Evolutionary conservation across 53 echinoderm and acorn worm genomes (phyloP).

Genomic region (Holothuria leucospilota): DNA sequence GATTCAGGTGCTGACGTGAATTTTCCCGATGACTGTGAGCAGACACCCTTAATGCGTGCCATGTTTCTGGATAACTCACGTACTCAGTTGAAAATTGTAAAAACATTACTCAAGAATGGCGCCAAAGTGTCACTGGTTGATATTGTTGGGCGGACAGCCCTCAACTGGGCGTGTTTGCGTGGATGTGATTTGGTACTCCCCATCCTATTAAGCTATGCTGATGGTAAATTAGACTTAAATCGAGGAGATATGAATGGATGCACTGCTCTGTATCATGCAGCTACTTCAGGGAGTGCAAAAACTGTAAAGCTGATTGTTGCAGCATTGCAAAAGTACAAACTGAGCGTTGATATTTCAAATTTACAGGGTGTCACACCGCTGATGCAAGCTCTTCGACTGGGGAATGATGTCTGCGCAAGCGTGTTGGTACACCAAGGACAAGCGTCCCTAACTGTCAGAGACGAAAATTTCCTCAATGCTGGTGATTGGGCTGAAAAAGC

Average conservation of each 20-base stretch:
- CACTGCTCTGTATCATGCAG: slow-evolving; percentile 85
- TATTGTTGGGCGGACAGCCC: slow-evolving; percentile 72
- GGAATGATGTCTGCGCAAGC: slow-evolving; percentile 87
- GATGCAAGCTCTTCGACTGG: slow-evolving; percentile 83
- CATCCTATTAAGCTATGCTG: slow-evolving; percentile 56
- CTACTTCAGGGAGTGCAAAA: slow-evolving; percentile 84
- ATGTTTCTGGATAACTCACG: slow-evolving; percentile 78
- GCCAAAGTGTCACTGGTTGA: slow-evolving; percentile 67
- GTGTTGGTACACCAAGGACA: slow-evolving; percentile 84
- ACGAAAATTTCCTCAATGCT: slow-evolving; percentile 72
- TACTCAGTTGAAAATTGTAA: slow-evolving; percentile 68
- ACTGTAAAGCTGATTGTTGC: slow-evolving; percentile 77
- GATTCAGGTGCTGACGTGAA: slow-evolving; percentile 73
- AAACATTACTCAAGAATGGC: slow-evolving; percentile 68
- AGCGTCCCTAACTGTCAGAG: slow-evolving; percentile 75
- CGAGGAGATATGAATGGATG: slow-evolving; percentile 78
- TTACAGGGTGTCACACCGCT: slow-evolving; percentile 86
- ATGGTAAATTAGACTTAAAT: slow-evolving; percentile 80
- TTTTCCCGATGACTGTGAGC: slow-evolving; percentile 72
- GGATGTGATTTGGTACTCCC: slow-evolving; percentile 74
- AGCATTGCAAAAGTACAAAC: slow-evolving; percentile 60
- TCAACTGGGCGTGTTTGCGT: slow-evolving; percentile 82
- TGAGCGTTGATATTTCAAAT: slow-evolving; percentile 82
- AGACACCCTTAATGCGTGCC: slow-evolving; percentile 83
- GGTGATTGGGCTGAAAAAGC: slow-evolving; percentile 75